Evolutionary conservation across 2,113 vertebrate genomes (phyloP).

Genomic region (Silurus meridionalis): DNA sequence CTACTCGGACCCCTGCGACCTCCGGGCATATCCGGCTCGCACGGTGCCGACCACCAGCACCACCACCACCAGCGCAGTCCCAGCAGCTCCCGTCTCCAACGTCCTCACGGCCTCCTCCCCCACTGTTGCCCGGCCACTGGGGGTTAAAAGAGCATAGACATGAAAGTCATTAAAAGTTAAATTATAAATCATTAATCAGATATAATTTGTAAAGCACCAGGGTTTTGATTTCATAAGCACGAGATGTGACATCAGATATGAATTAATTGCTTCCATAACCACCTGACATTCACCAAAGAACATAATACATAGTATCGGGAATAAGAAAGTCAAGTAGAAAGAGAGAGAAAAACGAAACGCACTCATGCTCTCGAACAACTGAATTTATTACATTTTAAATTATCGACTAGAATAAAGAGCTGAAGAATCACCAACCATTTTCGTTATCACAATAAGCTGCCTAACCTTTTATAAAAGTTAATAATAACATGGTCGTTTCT

Average conservation of each 20-base stretch:
- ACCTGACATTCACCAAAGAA: not conserved
- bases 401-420: not conserved
- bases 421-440: not conserved
- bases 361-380: not conserved
- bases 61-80: slow-evolving; percentile 48
- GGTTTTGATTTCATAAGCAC: not conserved
- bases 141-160: slow-evolving; percentile 3
- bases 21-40: slow-evolving; percentile 90
- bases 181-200: not conserved
- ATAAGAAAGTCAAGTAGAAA: not conserved
- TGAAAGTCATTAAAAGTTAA: not conserved
- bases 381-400: too few relatives aligned
- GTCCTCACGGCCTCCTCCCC: slow-evolving; percentile 64
- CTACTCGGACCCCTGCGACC: slow-evolving; percentile 98
- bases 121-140: slow-evolving; percentile 66
- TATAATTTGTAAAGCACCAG: not conserved
- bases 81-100: slow-evolving; percentile 57
- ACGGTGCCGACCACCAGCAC: slow-evolving; percentile 65
- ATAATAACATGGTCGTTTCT: not conserved
- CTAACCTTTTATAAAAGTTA: not conserved
- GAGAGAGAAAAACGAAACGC: not conserved
- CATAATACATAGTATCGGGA: not conserved
- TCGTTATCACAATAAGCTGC: not conserved
- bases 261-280: not conserved
- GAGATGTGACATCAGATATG: not conserved